phyloP scores from a whole-genome alignment of 1,140 invertebrate species.

The honey bee (Apis mellifera) region DNA sequence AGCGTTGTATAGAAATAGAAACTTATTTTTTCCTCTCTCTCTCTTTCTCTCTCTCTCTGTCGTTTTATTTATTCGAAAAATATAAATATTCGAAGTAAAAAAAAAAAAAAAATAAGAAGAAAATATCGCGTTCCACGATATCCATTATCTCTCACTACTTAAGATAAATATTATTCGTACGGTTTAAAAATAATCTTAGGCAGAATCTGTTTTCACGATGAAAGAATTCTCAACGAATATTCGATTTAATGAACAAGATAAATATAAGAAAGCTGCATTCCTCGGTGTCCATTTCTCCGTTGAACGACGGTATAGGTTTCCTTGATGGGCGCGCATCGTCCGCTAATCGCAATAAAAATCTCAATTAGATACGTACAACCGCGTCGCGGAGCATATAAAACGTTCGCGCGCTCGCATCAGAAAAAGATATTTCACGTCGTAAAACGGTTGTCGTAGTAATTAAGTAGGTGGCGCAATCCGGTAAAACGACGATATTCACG shows the following conservation, averaged over 20 bases:
- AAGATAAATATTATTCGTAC: background rate
- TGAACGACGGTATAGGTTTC: background rate
- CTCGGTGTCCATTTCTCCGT: background rate
- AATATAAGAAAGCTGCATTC: background rate
- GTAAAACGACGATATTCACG: background rate
- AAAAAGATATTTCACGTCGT: background rate
- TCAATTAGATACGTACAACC: background rate
- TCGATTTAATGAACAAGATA: background rate
- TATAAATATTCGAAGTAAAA: no score
- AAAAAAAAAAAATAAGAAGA: no score
- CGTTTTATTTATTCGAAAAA: no score
- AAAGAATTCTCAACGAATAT: background rate
- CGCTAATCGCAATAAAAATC: background rate
- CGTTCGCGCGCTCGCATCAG: background rate
- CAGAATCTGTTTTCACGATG: background rate
- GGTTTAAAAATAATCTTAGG: background rate
- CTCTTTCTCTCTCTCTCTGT: no score
- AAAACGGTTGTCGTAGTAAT: conserved; percentile 35
- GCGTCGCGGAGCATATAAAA: no score
- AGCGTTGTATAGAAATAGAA: no score
- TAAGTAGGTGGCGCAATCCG: background rate
- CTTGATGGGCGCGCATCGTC: background rate
- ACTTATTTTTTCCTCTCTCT: no score
- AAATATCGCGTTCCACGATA: no score
- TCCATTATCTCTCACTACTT: background rate